A percentile compares a stretch with the other conserved stretches of the same genome.
Evolutionary conservation across 2,113 vertebrate genomes (phyloP).

Genomic region (Ictidomys tridecemlineatus): DNA sequence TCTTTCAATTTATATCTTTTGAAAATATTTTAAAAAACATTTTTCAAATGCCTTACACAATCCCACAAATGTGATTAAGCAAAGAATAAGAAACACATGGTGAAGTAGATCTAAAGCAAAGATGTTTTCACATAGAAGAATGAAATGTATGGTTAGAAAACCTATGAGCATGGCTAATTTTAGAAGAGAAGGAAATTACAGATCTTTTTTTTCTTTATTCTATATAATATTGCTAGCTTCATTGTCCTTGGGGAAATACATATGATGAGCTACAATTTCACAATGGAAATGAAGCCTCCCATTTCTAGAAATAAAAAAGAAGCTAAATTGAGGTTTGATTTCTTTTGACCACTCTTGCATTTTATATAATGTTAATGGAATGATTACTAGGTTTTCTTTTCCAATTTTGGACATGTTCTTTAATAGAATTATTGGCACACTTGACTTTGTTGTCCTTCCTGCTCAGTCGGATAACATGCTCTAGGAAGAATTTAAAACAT

Average conservation of each 20-base stretch:
- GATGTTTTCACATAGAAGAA: background rate
- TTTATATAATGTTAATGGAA: background rate
- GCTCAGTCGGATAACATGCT: background rate
- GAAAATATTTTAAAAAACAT: background rate
- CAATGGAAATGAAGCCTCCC: background rate
- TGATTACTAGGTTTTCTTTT: background rate
- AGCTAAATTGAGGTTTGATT: background rate
- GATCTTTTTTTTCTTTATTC: background rate
- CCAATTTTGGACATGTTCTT: background rate
- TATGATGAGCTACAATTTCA: background rate
- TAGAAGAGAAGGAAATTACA: background rate
- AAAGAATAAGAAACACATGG: background rate
- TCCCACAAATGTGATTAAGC: background rate
- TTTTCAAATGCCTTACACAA: background rate
- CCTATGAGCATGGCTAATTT: background rate
- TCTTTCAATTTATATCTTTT: background rate
- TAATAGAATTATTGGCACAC: background rate
- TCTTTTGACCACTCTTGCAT: background rate
- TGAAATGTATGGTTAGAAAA: background rate
- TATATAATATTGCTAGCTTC: background rate
- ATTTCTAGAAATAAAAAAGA: background rate
- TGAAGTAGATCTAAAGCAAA: background rate
- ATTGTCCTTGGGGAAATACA: background rate
- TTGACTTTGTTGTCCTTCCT: background rate
- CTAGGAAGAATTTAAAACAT: background rate